Base-by-base conservation (phyloP, 2,113 vertebrate genomes). In the Caretta caretta region DNA sequence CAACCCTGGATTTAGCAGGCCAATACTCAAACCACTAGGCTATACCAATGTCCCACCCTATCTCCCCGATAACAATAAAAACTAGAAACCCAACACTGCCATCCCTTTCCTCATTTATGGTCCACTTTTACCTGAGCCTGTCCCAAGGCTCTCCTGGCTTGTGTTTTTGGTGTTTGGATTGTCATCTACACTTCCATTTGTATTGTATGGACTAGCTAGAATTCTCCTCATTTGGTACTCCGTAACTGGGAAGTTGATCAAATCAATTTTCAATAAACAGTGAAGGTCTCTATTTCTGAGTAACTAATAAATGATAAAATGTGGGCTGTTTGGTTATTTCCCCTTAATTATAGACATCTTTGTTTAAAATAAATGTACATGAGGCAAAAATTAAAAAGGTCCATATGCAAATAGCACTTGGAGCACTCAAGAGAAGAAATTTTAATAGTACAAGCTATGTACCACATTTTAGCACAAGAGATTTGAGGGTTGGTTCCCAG, bases 351-450 rank as follows among this genome's bases (percentile, higher is more conserved):
- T 25, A 80, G 42, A 20, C 8, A 29, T 87, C 2, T 93, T 24
- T 80, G 24, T 90, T 94, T 89, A 81, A 31, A 89, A 85, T 35
- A 65, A 31, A 65, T 65, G 57, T 92, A 80, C 69, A 85, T 80
- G 46, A 94, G 79, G 46, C 56, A 94, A 53, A 93, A 88, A 83
- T 93, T 84, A 86, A 86, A 90, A 83, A 83, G 84, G 12, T 62
- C 53, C 51, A 3, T 51, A 20, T 89, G 59, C 51, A 49, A 94
- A 57, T 46, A 62, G 46, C 46, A 92, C 69, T 92, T 53, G 17
- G 50, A 90, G 88, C 10, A 56, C 42, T 81, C 59, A 25, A 93
- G 82, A 87, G 42, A 51, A 94, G 19, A 84, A 84, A 85, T 80
- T 51, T n/a, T 83, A 83, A 72, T 85, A 12, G 42, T 78, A 8